phyloP scores from a whole-genome alignment of 92 coral and sea anemone species.

The Scolanthus callimorphus region DNA sequence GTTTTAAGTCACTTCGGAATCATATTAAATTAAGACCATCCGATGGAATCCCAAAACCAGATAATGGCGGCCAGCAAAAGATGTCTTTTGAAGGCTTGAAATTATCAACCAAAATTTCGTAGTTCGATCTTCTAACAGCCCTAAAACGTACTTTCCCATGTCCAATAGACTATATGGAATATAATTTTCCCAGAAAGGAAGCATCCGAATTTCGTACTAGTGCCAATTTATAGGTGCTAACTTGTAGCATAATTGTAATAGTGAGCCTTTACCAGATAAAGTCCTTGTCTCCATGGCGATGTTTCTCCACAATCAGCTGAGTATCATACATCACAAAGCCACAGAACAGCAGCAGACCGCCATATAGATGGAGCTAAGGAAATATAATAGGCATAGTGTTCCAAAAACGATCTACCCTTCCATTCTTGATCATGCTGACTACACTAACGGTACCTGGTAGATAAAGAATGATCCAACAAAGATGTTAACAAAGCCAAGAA shows the following conservation, averaged over 20 bases:
- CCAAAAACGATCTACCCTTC: too few relatives aligned
- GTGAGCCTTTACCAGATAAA: conserved; percentile 95
- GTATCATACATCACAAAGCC: conserved; percentile 91
- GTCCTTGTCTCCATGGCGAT: conserved; percentile 86
- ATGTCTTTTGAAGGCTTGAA: too few relatives aligned
- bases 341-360: conserved; percentile 91
- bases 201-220: too few relatives aligned
- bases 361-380: conserved; percentile 90
- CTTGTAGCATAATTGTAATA: background rate
- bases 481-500: conserved; percentile 69
- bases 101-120: too few relatives aligned
- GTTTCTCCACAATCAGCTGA: conserved; percentile 94
- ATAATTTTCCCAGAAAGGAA: background rate
- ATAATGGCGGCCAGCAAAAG: too few relatives aligned
- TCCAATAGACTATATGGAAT: background rate
- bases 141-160: background rate
- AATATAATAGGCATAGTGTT: too few relatives aligned
- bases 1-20: too few relatives aligned
- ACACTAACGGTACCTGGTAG: conserved; percentile 96
- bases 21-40: too few relatives aligned
- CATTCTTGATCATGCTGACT: too few relatives aligned
- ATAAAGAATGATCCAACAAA: conserved; percentile 80
- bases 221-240: background rate
- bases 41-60: too few relatives aligned
- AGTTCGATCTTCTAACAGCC: too few relatives aligned